These are phyloP conservation scores for Eulimnadia texana DNA, from an alignment of 1,140 invertebrate genomes.

Conservation along the genomic window DNA sequence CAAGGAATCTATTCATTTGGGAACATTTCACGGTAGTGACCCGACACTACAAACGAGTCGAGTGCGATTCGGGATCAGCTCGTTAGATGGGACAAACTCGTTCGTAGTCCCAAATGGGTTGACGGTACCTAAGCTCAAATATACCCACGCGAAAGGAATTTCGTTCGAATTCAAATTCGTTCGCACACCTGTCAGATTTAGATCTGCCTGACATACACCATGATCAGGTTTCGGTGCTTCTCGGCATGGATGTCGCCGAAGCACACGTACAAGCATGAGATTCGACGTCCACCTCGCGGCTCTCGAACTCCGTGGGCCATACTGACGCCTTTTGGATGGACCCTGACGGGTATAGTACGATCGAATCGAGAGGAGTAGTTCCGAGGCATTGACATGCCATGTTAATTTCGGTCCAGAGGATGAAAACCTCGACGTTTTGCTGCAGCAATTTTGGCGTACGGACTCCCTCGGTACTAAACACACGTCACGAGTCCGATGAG, in stretches of 20 bases:
- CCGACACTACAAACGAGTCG: neutral
- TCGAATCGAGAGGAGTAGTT: neutral
- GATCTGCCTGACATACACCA: neutral
- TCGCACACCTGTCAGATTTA: neutral
- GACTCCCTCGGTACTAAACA: neutral
- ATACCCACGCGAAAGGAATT: neutral
- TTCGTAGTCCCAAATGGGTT: neutral
- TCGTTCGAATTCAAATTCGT: neutral
- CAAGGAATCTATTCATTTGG: neutral
- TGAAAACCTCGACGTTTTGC: neutral
- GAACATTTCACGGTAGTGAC: constrained; percentile 2
- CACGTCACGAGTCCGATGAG: neutral
- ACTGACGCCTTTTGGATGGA: constrained; percentile 2
- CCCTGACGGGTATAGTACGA: neutral
- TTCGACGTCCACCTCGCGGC: neutral
- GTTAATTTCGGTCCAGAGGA: neutral
- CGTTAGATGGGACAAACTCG: neutral
- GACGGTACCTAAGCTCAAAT: constrained; percentile 10
- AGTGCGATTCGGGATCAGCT: neutral
- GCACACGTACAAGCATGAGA: neutral
- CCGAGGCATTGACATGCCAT: neutral
- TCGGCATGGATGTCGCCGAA: constrained; percentile 3
- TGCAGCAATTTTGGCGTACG: neutral
- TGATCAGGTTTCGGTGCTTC: neutral
- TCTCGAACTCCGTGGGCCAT: neutral